Conservation (phyloP, 53 echinoderm and acorn worm genomes). For the Astropecten irregularis region DNA sequence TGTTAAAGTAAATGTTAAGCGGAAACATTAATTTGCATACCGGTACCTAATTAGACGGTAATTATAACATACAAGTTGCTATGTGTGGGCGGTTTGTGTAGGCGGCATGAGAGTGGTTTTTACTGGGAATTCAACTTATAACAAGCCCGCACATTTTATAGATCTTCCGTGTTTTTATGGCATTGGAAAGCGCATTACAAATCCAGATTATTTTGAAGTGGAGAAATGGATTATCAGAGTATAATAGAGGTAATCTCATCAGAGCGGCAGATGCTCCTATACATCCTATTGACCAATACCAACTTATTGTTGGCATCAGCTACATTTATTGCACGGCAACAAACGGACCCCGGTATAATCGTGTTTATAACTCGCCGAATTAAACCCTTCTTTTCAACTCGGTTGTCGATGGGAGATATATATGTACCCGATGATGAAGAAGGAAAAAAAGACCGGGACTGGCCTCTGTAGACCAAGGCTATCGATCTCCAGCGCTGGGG, state of each 20-base stretch:
- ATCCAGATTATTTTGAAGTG: constrained; percentile 21
- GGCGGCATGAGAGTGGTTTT: no score
- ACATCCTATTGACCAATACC: background rate
- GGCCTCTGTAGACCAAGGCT: background rate
- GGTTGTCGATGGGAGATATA: background rate
- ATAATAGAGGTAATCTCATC: background rate
- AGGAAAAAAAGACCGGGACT: background rate
- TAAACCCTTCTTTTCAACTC: background rate
- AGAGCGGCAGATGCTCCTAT: background rate
- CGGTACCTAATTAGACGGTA: no score
- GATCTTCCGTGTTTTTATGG: no score
- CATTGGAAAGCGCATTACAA: constrained; percentile 52
- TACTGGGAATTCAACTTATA: no score
- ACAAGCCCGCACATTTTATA: no score
- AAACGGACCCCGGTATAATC: constrained; percentile 12
- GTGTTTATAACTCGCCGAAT: constrained; percentile 40
- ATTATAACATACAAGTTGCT: no score
- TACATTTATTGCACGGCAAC: background rate
- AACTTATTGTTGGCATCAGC: constrained; percentile 13
- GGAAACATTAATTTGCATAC: no score
- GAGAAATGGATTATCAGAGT: constrained; percentile 10
- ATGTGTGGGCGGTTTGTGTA: no score
- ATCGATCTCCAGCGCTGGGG: constrained; percentile 12
- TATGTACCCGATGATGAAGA: background rate
- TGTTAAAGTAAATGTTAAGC: no score